Conservation (phyloP, 2,113 vertebrate species). For the Henicopernis longicauda region DNA sequence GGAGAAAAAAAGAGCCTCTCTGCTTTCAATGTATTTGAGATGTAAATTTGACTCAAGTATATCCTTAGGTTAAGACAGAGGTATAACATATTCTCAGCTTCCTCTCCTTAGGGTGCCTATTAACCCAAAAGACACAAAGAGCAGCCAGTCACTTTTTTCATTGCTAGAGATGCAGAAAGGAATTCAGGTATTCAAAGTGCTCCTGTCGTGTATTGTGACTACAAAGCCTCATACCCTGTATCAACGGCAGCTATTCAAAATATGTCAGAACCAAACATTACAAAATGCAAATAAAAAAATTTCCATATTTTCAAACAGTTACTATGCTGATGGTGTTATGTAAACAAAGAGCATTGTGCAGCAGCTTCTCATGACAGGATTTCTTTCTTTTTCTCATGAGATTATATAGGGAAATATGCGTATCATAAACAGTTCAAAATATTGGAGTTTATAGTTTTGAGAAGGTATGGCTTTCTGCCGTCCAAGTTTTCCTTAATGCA, state of each 20-base stretch:
- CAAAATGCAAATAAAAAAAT: background rate
- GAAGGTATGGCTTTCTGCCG: background rate
- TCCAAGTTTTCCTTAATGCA: background rate
- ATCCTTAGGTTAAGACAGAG: background rate
- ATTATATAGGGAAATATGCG: background rate
- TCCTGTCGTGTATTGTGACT: background rate
- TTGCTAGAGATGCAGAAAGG: background rate
- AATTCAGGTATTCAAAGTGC: background rate
- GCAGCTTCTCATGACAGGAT: conserved; percentile 18
- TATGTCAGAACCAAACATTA: background rate
- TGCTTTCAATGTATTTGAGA: background rate
- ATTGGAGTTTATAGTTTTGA: background rate
- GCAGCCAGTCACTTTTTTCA: background rate
- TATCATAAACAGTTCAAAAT: background rate
- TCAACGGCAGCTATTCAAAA: background rate
- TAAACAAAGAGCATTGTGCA: conserved; percentile 57
- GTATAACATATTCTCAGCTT: background rate
- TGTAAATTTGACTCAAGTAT: background rate
- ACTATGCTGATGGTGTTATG: conserved; percentile 37
- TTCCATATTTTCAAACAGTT: conserved; percentile 20
- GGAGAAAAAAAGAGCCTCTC: background rate
- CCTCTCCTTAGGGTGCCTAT: background rate
- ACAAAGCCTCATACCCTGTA: background rate
- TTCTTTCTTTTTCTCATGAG: background rate
- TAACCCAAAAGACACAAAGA: background rate